Conservation (phyloP, 2,888 invertebrate species). For the Pseudeuparius sepicola region DNA sequence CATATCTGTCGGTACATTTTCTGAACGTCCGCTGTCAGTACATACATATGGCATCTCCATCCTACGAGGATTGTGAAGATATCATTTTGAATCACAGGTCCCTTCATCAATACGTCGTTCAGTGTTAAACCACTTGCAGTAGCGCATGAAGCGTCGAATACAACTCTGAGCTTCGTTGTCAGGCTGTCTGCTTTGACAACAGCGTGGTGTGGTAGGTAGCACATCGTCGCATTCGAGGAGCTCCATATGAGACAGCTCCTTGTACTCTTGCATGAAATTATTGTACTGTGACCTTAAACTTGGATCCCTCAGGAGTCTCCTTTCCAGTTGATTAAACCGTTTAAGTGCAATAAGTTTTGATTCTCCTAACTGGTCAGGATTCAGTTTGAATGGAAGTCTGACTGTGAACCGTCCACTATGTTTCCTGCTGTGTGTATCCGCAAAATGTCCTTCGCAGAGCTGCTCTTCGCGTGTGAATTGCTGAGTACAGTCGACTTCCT, state of each 20-base stretch:
- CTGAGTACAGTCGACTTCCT: no score
- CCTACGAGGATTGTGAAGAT: conserved; percentile 1
- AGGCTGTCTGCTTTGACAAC: conserved; percentile 3
- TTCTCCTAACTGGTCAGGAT: no score
- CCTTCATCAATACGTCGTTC: no score
- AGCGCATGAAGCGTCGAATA: conserved; percentile 4
- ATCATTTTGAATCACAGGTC: conserved; percentile 5
- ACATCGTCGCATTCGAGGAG: neutral
- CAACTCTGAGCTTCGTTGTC: conserved; percentile 4
- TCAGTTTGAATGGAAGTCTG: no score
- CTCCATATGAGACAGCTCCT: conserved; percentile 5
- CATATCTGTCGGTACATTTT: conserved; percentile 12
- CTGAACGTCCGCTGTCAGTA: conserved; percentile 10
- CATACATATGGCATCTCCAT: conserved; percentile 3
- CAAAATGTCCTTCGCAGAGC: no score
- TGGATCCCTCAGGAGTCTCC: conserved; percentile 3
- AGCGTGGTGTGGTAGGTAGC: conserved; percentile 9
- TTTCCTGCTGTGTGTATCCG: no score
- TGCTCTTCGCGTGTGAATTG: no score
- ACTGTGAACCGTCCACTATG: no score
- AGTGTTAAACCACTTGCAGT: conserved; percentile 1
- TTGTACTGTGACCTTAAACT: conserved; percentile 4
- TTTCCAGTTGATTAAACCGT: conserved; percentile 6
- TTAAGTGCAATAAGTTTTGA: conserved; percentile 2
- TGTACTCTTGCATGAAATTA: conserved; percentile 9